Base-by-base conservation (phyloP, 2,113 vertebrate species). In the Zosterops japonicus region DNA sequence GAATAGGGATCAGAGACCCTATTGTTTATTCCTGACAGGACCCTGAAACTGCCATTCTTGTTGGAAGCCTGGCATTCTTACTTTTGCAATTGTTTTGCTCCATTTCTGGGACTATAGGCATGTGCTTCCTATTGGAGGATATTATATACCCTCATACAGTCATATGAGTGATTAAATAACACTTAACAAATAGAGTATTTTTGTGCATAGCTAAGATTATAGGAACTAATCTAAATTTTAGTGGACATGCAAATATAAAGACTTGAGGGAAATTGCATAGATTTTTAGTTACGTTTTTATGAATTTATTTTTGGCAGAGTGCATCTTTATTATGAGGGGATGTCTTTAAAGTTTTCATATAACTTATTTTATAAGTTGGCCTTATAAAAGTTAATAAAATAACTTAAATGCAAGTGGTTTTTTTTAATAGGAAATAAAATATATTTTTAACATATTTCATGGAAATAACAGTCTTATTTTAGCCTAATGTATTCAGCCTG, bases 261-360 rank as follows among this genome's bases (percentile, higher is more conserved):
- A 91, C 77, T 39, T 65, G n/a, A 57, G 36, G 19, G 6, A 14
- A 80, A 52, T 28, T 57, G 9, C 9, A 39, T 29, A 68, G 17
- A 19, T 39, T 70, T 92, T 64, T 55, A 36, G 44, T 63, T 72
- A 23, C 18, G 12, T 44, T 83, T 65, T 49, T 33, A 50, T 63
- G 44, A 60, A 69, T 69, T 80, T 75, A 27, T 74, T 75, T 91
- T 79, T 63, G 33, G 17, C 24, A 68, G 61, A 41, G 2, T 4
- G 1, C 22, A 52, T 89, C 29, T 47, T 50, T 87, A 11, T 74
- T 92, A 14, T 0, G 0, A 11, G 27, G 11, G 16, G 8, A 55
- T 13, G 13, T 64, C 39, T 92, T 56, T 44, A n/a, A 75, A 78
- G 19, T 63, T 82, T 89, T 78, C 39, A 63, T 46, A 46, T 20